Evolutionary conservation across 1,140 invertebrate genomes (phyloP), one percentile per base, ranked within the genome.

Genomic region (Lepidotrigona ventralis): DNA sequence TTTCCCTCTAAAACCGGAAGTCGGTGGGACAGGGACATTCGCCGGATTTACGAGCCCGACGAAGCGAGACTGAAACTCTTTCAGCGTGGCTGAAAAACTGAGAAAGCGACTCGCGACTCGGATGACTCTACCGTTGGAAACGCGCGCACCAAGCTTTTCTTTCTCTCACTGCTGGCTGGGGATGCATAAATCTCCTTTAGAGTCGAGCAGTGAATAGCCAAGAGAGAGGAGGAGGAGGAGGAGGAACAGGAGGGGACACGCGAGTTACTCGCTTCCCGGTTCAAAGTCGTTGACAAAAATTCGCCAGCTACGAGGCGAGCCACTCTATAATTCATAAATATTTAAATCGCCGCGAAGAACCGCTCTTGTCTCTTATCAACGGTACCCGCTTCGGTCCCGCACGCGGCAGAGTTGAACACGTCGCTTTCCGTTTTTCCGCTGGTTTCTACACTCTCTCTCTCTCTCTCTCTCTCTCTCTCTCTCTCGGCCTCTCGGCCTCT

Each of bases 1-100:
- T 93, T 90, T 86, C 81, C 72, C 74, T 60, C 79, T 89, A 86
- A 91, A 92, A 92, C 92, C 92, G 92, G 92, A 93, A 93, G 91
- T 93, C 88, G 72, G 53, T 14, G 9, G 26, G 60, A 21, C 46
- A 23, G n/a, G 58, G 58, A 12, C 58, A 23, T 46, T 8, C 23
- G 54, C 5, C 33, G 17, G n/a, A 29, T 39, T 68, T 56, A 63
- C 64, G 4, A 54, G 17, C 26, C n/a, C 39, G 39, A 8, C 39
- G 39, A 33, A 46, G 39, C 39, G 39, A 8, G 39, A 46, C 39
- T 46, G 39, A 46, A 8, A 46, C 39, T 39, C 0, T 46, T 46
- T 46, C 0, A 46, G 39, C 39, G 39, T 6, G 39, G 39, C 39
- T 5, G 29, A 4, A 66, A 46, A 46, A 8, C 39, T 46, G 0